Conservation (phyloP, 2,888 invertebrate species). For the Baronia brevicornis region DNA sequence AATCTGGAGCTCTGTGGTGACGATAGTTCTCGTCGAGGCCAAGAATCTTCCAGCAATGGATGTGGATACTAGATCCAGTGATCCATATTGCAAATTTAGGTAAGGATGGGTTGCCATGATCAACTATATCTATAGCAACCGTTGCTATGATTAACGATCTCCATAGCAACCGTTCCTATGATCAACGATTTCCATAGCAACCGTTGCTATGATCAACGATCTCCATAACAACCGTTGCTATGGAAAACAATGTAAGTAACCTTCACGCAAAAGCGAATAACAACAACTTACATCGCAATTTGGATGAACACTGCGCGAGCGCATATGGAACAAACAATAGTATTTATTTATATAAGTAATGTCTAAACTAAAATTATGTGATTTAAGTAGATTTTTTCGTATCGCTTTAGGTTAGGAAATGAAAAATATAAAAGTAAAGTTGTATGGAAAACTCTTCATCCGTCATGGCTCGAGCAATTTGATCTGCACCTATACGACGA, state of each 20-base stretch:
- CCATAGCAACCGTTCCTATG: background rate
- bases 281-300: no score
- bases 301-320: no score
- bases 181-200: no score
- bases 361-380: background rate
- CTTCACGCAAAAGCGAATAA: no score
- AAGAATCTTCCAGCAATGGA: slow-evolving; percentile 92
- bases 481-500: slow-evolving; percentile 97
- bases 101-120: slow-evolving; percentile 41
- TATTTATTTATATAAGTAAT: no score
- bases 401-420: slow-evolving; percentile 88
- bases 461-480: slow-evolving; percentile 97
- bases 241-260: background rate
- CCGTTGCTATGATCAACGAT: no score
- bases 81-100: slow-evolving; percentile 98
- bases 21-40: slow-evolving; percentile 97
- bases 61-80: slow-evolving; percentile 90
- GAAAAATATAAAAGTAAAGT: slow-evolving; percentile 98
- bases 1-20: slow-evolving; percentile 98
- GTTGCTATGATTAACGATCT: background rate
- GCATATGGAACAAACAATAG: no score
- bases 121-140: background rate
- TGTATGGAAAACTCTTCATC: slow-evolving; percentile 88
- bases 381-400: no score
- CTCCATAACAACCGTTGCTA: no score